These are phyloP conservation scores for Diplolepis rosae DNA, from an alignment of 2,888 invertebrate species.

Conservation along the genomic window DNA sequence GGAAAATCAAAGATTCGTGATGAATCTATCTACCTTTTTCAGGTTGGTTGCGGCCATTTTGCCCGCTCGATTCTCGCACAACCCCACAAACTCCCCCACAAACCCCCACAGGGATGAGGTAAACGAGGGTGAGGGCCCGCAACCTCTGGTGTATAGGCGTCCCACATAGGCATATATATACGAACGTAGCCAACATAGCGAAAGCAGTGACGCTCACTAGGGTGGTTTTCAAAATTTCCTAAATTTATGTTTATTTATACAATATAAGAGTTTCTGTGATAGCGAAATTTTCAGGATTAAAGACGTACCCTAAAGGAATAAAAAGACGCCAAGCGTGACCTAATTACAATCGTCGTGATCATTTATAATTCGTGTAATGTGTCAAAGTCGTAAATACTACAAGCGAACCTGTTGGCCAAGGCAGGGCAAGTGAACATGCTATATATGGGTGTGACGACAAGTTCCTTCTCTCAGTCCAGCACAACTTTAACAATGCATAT, in stretches of 20 bases:
- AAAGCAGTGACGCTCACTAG: constrained; percentile 69
- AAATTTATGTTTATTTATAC: background rate
- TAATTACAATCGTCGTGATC: constrained; percentile 49
- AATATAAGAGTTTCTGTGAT: background rate
- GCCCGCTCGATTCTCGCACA: constrained; percentile 58
- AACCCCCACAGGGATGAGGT: constrained; percentile 61
- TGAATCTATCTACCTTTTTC: constrained; percentile 61
- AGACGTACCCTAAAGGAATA: background rate
- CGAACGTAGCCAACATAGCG: constrained; percentile 69
- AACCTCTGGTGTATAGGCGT: constrained; percentile 60
- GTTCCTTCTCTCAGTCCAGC: constrained; percentile 34
- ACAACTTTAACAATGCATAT: constrained; percentile 44
- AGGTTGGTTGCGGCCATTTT: constrained; percentile 70
- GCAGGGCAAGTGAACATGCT: constrained; percentile 62
- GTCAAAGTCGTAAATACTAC: constrained; percentile 48
- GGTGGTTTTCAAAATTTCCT: too few species aligned
- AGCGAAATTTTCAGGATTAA: background rate
- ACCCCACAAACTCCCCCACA: constrained; percentile 58
- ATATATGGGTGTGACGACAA: constrained; percentile 67
- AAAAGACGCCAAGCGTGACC: constrained; percentile 42
- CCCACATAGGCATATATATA: constrained; percentile 53
- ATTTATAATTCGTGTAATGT: constrained; percentile 49
- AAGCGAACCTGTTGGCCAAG: constrained; percentile 48
- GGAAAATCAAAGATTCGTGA: constrained; percentile 58
- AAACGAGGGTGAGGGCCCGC: constrained; percentile 66